Evolutionary conservation across 2,113 vertebrate genomes (phyloP), one percentile per base, ranked within the genome.

Genomic region (Lycocorax pyrrhopterus): DNA sequence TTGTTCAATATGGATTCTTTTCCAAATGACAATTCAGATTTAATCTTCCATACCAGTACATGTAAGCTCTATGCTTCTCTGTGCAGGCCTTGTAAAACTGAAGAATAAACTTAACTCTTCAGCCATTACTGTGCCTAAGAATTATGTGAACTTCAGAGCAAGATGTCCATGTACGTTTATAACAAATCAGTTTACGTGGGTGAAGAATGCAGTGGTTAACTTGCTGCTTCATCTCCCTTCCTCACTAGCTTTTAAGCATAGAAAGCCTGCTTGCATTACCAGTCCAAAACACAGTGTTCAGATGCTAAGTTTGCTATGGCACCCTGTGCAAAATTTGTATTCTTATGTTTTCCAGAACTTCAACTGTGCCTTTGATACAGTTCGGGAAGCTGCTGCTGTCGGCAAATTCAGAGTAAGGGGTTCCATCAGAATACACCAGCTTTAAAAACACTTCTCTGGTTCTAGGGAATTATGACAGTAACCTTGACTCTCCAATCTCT

Each of bases 331-430:
- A 52, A 73, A 52, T 52, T 46, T 44, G 13, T 13, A 4, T 30
- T 6, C 10, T 68, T 79, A n/a, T 39, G 13, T 83, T 88, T 76
- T 73, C 51, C 27, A 23, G 13, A 58, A 56, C 37, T 55, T 84
- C 53, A 43, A 0, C 16, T 2, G 0, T 77, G 27, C 59, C 22
- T 47, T 87, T 10, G 1, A 23, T 62, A 43, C 4, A 53, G 26
- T 29, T 94, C 23, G 58, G n/a, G 53, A 91, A 69, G 35, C 30
- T 87, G 49, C 29, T 59, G n/a, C 49, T 89, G 16, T 46, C 7
- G 17, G 41, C 26, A 83, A 46, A 43, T 86, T 46, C 58, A 32
- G 76, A 83, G 39, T 79, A 32, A 66, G 60, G 17, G 51, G 13
- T 73, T 68, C 39, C 13, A 27, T 68, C 22, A 56, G 68, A 89